phyloP scores from a whole-genome alignment of 2,797 vertebrate species.

The Urophycis tenuis region DNA sequence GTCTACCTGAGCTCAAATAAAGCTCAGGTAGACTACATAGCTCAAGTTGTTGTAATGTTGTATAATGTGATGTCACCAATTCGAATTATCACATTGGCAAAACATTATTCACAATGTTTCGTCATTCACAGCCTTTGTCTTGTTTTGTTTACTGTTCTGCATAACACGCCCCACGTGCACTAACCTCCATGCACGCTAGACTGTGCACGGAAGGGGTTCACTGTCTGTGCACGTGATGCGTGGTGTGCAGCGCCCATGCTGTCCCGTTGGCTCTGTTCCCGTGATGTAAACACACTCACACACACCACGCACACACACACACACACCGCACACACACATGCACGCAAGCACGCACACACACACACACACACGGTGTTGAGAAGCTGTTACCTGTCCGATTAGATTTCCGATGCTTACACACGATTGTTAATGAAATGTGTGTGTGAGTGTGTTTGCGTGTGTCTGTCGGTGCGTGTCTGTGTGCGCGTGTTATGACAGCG shows the following conservation, averaged over 20 bases:
- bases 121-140: no score
- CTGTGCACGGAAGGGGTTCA: no score
- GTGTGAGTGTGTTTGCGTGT: neutral
- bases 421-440: conserved; percentile 52
- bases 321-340: neutral
- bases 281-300: neutral
- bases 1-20: neutral
- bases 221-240: no score
- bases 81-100: no score
- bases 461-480: neutral
- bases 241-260: neutral
- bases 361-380: neutral
- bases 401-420: conserved; percentile 39
- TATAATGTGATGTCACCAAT: no score
- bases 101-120: no score
- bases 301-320: conserved; percentile 5
- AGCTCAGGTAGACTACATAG: no score
- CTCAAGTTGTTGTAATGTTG: no score
- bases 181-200: no score
- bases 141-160: neutral
- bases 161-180: neutral
- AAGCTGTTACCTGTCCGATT: conserved; percentile 19
- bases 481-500: neutral
- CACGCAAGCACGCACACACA: neutral
- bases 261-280: neutral